Percentiles rank a stretch among this genome's conserved stretches.
These are phyloP conservation scores for Chrysaora quinquecirrha DNA, from an alignment of 30 jellyfish, hydroid and myxozoan species.

Conservation along the genomic window DNA sequence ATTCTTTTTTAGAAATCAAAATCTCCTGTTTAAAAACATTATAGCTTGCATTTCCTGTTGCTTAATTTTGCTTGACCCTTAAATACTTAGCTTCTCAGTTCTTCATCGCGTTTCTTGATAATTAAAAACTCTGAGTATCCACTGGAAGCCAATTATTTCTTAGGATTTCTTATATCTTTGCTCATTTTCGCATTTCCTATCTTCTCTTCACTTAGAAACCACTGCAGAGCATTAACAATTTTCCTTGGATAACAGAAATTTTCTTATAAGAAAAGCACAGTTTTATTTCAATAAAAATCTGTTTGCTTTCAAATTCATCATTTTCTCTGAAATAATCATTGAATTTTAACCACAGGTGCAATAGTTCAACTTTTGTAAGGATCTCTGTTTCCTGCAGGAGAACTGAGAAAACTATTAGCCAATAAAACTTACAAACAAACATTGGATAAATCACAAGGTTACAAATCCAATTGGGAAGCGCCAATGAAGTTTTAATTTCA, in stretches of 20 bases:
- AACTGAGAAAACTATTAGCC: no score
- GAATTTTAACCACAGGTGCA: neutral
- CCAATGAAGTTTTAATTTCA: no score
- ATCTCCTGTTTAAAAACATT: neutral
- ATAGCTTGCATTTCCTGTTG: slow-evolving; percentile 6
- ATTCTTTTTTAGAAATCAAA: neutral
- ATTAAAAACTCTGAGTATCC: neutral
- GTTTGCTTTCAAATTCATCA: neutral
- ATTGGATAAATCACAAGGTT: no score
- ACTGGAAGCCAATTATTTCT: slow-evolving; percentile 9
- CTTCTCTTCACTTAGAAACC: neutral
- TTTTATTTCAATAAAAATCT: neutral
- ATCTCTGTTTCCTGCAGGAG: no score
- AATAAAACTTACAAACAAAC: no score
- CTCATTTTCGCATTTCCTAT: neutral
- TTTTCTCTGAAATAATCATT: neutral
- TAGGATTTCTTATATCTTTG: neutral
- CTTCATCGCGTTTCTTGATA: neutral
- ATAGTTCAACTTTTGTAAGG: neutral
- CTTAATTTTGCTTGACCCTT: neutral
- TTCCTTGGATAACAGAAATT: neutral
- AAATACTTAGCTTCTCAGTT: neutral
- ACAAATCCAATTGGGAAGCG: no score
- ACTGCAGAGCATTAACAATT: neutral
- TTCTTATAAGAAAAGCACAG: neutral